Percentiles rank a stretch among this genome's conserved stretches.
phyloP scores from a whole-genome alignment of 1,140 invertebrate genomes.

The Zaprionus davidi region DNA sequence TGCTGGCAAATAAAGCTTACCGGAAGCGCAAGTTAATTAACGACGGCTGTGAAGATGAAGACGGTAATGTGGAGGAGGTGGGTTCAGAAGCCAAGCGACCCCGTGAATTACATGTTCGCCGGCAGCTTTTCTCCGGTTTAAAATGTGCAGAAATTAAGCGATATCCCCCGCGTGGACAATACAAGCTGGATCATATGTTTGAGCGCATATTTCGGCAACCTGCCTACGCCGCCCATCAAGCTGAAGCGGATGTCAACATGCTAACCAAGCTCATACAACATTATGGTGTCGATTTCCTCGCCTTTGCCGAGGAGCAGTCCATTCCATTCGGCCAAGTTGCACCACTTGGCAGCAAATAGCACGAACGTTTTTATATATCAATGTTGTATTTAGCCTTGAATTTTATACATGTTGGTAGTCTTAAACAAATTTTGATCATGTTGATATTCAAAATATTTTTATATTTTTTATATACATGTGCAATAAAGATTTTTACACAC shows the following conservation, averaged over 20 bases:
- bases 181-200: slow-evolving; percentile 86
- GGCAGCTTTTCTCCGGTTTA: slow-evolving; percentile 48
- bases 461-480: slow-evolving; percentile 1
- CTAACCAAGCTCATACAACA: slow-evolving; percentile 86
- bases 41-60: slow-evolving; percentile 23
- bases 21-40: slow-evolving; percentile 43
- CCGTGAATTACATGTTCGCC: slow-evolving; percentile 38
- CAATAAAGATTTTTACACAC: background rate
- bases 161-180: slow-evolving; percentile 77
- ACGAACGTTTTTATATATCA: slow-evolving; percentile 9
- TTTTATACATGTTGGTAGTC: slow-evolving; percentile 13
- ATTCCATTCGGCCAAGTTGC: slow-evolving; percentile 75
- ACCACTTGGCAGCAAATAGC: slow-evolving; percentile 41
- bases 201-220: slow-evolving; percentile 84
- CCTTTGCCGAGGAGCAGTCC: slow-evolving; percentile 86
- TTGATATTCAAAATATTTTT: background rate
- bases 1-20: background rate
- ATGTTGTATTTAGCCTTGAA: slow-evolving; percentile 7
- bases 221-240: slow-evolving; percentile 85
- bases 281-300: slow-evolving; percentile 85
- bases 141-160: slow-evolving; percentile 53
- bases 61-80: background rate
- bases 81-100: slow-evolving; percentile 22
- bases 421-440: slow-evolving; percentile 4
- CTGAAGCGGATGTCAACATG: slow-evolving; percentile 87